Conservation (phyloP, 1,140 invertebrate species). For the Phortica variegata region DNA sequence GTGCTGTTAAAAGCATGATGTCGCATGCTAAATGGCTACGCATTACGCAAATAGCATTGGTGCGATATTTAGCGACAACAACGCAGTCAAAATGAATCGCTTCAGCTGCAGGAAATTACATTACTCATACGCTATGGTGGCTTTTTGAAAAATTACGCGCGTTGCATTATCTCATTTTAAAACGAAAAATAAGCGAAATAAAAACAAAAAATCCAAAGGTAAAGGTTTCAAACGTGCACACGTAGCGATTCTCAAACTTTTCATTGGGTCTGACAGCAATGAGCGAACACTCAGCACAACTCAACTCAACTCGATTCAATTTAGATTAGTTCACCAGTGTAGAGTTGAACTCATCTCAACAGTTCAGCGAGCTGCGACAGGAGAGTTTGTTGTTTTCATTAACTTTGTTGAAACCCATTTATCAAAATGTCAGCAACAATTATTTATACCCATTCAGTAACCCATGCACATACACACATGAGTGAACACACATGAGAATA, state of each 20-base stretch:
- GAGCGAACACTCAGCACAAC: conserved; percentile 11
- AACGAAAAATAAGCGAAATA: conserved; percentile 15
- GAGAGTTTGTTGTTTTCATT: conserved; percentile 44
- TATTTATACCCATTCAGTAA: conserved; percentile 31
- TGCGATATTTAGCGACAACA: too few species aligned
- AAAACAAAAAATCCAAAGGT: too few species aligned
- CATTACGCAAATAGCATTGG: too few species aligned
- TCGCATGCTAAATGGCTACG: not conserved
- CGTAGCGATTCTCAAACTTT: too few species aligned
- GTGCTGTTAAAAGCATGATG: conserved; percentile 39
- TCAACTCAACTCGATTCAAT: too few species aligned
- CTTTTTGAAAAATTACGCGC: conserved; percentile 8
- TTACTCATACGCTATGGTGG: conserved; percentile 46
- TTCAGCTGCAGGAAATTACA: conserved; percentile 40
- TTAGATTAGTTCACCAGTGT: too few species aligned
- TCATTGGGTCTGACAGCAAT: too few species aligned
- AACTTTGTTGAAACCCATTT: conserved; percentile 44
- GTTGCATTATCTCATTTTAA: conserved; percentile 50
- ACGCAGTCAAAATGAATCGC: too few species aligned
- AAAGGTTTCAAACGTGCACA: too few species aligned
- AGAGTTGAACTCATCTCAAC: conserved; percentile 23
- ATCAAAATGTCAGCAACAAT: conserved; percentile 48
- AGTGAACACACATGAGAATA: too few species aligned
- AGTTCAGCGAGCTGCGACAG: too few species aligned
- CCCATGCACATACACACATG: too few species aligned